Evolutionary conservation across 1,140 invertebrate species (phyloP), one percentile per base, ranked within the genome.

Genomic region (Reticulitermes speratus): DNA sequence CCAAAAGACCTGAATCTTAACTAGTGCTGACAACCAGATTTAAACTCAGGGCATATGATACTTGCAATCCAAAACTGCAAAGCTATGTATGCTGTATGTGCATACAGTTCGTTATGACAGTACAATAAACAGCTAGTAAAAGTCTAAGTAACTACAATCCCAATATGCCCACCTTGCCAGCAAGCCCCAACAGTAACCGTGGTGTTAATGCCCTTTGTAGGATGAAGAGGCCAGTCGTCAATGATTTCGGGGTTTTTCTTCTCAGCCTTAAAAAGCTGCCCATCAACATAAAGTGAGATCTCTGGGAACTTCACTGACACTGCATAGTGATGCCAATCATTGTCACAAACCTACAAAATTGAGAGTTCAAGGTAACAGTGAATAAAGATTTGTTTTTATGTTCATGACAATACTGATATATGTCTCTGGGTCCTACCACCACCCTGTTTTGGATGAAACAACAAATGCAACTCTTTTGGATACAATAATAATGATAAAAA

Each of bases 221-320:
- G 96, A 91, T 99, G 99, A 23, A 99, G 92, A n/a, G 99, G 98
- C 98, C 98, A 99, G 91, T 99, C 99, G 91, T 99, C 98, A 89
- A 99, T 98, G 48, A 99, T 97, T 91, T 99, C 98, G 0, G 98
- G 97, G 89, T 98, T 98, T 88, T 95, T 95, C 90, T 96, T 95
- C 88, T 97, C 95, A 84, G 94, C 93, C 11, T 95, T 93, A 91
- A 96, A 96, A 30, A 95, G 91, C 89, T 96, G 95, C 0, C 98
- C 98, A 91, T 99, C 98, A 87, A 99, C 94, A 90, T 94, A 98
- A 44, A 99, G 91, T 86, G 95, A 95, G 23, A 98, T 96, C 88
- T 97, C 96, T 0, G 97, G 96, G 93, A 98, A 97, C 87, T 96
- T 94, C 8, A 99, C 96, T 89, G 97, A 97, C 38, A 99, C 93